Base-by-base conservation (phyloP, 2,797 vertebrate species). In the Amniataba percoides region DNA sequence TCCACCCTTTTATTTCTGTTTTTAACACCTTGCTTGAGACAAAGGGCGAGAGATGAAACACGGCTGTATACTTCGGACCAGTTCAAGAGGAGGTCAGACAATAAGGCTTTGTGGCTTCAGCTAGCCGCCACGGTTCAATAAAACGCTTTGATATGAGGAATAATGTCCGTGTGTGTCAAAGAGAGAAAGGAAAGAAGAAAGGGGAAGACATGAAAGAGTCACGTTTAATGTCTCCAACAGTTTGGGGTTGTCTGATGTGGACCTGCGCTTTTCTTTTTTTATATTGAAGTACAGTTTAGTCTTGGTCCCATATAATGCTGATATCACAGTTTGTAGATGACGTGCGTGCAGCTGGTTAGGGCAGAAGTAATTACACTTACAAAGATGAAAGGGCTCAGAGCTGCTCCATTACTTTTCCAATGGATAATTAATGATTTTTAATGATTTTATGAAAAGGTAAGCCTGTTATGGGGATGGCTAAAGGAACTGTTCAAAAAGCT, bases 61-160 rank as follows among this genome's bases (percentile, higher is more conserved):
- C 71, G 70, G 55, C 65, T 1, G 0, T 59, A 62, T 45, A 63
- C n/a, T 45, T 62, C 39, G 46, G 80, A 81, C 43, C 51, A 60
- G 80, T 82, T 77, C 62, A 69, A 84, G 82, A 87, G 72, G 82
- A 79, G 87, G 43, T 82, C 78, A 45, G 77, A 83, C 69, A 92
- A 90, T 83, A 31, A 71, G 48, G 70, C 71, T 87, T 72, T 82
- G 82, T 67, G 71, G 77, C 65, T 71, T 76, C 18, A 52, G 84
- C 36, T 46, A 12, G 18, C 43, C 66, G 72, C 43, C 71, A 69
- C 18, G 75, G 68, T 88, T 91, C 84, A 87, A 87, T 76, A 79
- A 78, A 68, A 51, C 0, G 78, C 92, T 86, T 86, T 91, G 92
- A 89, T 53, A 91, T 79, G 77, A 70, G 79, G 87, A 86, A 87